Base-by-base conservation (phyloP, 2,888 invertebrate species). In the Oscheius sp. region DNA sequence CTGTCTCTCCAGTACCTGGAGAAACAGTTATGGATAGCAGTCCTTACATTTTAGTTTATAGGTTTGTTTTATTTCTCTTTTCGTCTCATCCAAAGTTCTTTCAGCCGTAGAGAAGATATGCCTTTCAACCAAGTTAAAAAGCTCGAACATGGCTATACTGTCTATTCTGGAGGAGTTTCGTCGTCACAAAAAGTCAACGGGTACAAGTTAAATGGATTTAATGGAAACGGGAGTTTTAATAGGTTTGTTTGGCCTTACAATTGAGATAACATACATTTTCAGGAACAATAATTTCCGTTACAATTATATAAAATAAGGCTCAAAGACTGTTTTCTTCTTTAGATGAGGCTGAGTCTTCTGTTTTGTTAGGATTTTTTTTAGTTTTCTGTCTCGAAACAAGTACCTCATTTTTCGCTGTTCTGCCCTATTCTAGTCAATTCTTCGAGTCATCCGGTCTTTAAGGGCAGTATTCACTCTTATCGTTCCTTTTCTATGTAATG, bases 11-110 rank as follows among this genome's bases (percentile, higher is more conserved):
- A 8, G 34, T 58, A 15, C 34, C 68, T 2, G 46, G 46, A 33
- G 37, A 58, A 17, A 68, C 58, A 33, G 68, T 68, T 6, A n/a
- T 34, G 10, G 33, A 25, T 1, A 67, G 68, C 34, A 68, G 46
- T 29, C 68, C 68, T 17, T 68, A 68, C 48, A 46, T 68, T 25
- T 42, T 68, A 17, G 68, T 68, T 33, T 68, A 68, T 61, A 68
- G 68, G 68, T 46, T 33, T 20, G 10, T 65, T 48, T 25, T 23
- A 6, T 25, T 33, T 29, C 3, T 17, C 17, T 53, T 10, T 6
- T 34, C 31, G 6, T 33, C 6, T 2, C 6, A n/a, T n/a, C n/a
- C n/a, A n/a, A n/a, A n/a, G 5, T 48, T 34, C 2, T 61, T 61
- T 29, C 29, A 61, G 61, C 27, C 61, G 61, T 12, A 42, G 61